Base-by-base conservation (phyloP, 2,888 invertebrate species). In the Frankliniella fusca region DNA sequence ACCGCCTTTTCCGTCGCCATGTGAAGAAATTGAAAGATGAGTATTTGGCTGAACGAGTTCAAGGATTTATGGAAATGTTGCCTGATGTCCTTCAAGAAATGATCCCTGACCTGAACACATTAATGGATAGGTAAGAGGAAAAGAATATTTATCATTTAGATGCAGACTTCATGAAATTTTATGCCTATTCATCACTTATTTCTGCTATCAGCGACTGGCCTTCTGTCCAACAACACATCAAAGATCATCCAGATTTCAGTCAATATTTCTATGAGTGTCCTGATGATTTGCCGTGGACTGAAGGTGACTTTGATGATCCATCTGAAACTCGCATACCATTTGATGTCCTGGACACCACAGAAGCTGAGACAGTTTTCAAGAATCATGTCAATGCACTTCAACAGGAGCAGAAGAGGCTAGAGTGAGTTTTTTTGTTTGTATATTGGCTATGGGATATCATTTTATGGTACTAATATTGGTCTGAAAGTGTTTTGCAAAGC, bases 301-400 rank as follows among this genome's bases (percentile, higher is more conserved):
- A 93, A 88, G 92, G 93, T 84, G 91, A 88, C 87, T 92, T 90
- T 88, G 90, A 90, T 85, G 87, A 88, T 54, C 90, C 90, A 84
- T 90, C 91, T 84, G 94, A 94, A 86, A 90, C 92, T 48, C 92
- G 97, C 86, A 96, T 98, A 87, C 98, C 98, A 0, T 95, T 95
- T 88, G 97, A 97, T 88, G 94, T 98, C 83, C 90, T 98, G 83
- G 96, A 96, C 86, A 94, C 96, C 0, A 93, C 94, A 82, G 97
- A 98, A 88, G 97, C 97, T 0, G 97, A 97, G 87, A 94, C 94
- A 8, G 95, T 96, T 27, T 98, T 96, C 89, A 94, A 95, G 87
- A 96, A 96, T 86, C 97, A 95, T 88, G 92, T 97, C 82, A 97
- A 96, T 87, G 94, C 95, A 83, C 91, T 98, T 83, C 96, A 97